Evolutionary conservation across 2,888 invertebrate species (phyloP), one percentile per base, ranked within the genome.

Genomic region (Cheilosia impressa): DNA sequence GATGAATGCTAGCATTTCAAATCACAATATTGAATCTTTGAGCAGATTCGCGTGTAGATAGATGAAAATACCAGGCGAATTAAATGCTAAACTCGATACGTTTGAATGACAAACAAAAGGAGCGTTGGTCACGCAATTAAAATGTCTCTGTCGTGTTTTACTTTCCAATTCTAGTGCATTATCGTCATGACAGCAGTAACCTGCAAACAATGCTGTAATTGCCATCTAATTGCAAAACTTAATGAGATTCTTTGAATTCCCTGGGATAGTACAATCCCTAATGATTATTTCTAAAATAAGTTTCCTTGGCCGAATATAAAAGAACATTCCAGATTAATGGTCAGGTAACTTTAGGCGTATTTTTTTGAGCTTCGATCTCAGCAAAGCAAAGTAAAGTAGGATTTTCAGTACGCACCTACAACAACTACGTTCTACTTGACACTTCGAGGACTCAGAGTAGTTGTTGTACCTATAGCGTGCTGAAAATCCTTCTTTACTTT

Each of bases 41-140:
- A 43, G 10, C 9, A 27, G 31, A 27, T 31, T 22, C 13, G 19
- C 22, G 50, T 50, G 22, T 50, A 10, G 1, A 17, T 50, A 19
- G 13, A 15, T 55, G 63, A 47, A 31, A 55, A 31, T 9, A 7
- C 15, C 7, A 3, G 45, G 52, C 31, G 31, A 72, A 73, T 66
- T 66, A 47, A 57, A 58, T 41, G 41, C 5, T 13, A 47, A 63
- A 43, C 41, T 27, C 43, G 31, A 13, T 38, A 52, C 68, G 34
- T 22, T 52, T 65, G 24, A 57, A 47, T 60, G 34, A 52, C 1
- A 34, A 60, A 52, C 41, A 17, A 22, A 24, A 34, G 58, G 66
- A 58, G 43, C 19, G 58, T 17, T 22, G 27, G 52, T 60, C 76
- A 76, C 58, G 76, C n/a, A 45, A 43, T 43, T 1, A 0, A n/a